Evolutionary conservation across 2,797 vertebrate genomes (phyloP), one percentile per base, ranked within the genome.

Genomic region (Eulemur albifrons): DNA sequence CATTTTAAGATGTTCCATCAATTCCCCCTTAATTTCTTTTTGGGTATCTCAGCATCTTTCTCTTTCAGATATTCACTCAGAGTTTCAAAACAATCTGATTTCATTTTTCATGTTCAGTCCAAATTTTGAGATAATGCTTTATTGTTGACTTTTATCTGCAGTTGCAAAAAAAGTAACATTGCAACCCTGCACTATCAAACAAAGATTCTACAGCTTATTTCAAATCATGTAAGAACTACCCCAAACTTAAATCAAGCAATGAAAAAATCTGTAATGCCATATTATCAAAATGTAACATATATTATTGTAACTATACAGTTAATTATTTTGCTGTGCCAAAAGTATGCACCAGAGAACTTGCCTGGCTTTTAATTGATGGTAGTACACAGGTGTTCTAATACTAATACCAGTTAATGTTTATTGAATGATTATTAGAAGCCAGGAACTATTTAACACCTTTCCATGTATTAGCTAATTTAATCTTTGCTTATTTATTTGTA

Each of bases 1-100:
- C 35, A 75, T 82, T 75, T 81, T 80, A 82, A 84, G 75, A 72
- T 63, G 45, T 50, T 32, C 57, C 8, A 52, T 54, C 73, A 45
- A 27, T 18, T 73, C 21, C 45, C n/a, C 43, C 35, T 79, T 83
- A 79, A 87, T 63, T 65, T 83, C 83, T 70, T 86, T 85, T 72
- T 2, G 20, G 2, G 30, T 38, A 43, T 30, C 59, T 84, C 40
- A 45, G 57, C 52, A 54, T 12, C 11, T 9, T 93, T 88, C 73
- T 90, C 72, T 81, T 93, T 88, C 30, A 90, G 40, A 81, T 65
- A 85, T 57, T 82, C 25, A 83, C 80, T 65, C 77, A 72, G 67
- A 40, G 38, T 85, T 96, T 91, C 83, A 91, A 52, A 90, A n/a
- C 48, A 91, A 48, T 35, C 12, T 72, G 30, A 87, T 80, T 90